Percentiles rank a stretch among this genome's conserved stretches.
These are phyloP conservation scores for Drosophila kurseongensis DNA, from an alignment of 1,140 invertebrate species.

Conservation along the genomic window DNA sequence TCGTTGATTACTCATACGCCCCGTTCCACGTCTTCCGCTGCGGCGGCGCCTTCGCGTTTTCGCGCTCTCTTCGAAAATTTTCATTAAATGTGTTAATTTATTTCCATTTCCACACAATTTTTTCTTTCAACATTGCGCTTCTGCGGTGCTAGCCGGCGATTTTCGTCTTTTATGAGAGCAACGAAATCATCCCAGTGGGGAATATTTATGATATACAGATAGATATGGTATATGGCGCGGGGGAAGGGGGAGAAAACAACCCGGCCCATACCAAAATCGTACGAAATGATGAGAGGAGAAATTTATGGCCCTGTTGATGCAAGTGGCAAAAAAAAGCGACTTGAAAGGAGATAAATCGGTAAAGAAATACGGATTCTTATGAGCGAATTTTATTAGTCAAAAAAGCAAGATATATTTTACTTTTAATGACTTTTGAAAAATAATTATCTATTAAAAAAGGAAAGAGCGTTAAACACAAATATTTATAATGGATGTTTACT, in stretches of 20 bases:
- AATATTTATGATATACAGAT: conserved; percentile 50
- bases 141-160: conserved; percentile 10
- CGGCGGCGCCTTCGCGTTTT: conserved; percentile 5
- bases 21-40: conserved; percentile 55
- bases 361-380: neutral
- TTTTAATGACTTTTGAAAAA: neutral
- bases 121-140: conserved; percentile 48
- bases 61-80: conserved; percentile 58
- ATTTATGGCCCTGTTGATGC: conserved; percentile 44
- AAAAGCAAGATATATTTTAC: neutral
- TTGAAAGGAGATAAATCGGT: conserved; percentile 19
- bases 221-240: conserved; percentile 13
- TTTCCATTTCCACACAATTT: conserved; percentile 78
- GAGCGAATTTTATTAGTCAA: neutral
- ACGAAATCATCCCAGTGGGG: conserved; percentile 40
- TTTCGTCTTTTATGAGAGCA: conserved; percentile 50
- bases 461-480: neutral
- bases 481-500: no score
- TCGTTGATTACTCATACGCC: conserved; percentile 81
- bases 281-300: conserved; percentile 32
- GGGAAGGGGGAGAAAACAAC: neutral
- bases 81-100: conserved; percentile 82
- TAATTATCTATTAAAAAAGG: neutral
- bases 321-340: conserved; percentile 32
- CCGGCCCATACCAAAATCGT: conserved; percentile 3